phyloP scores from a whole-genome alignment of 1,140 invertebrate genomes.

The Subanguina moxae region DNA sequence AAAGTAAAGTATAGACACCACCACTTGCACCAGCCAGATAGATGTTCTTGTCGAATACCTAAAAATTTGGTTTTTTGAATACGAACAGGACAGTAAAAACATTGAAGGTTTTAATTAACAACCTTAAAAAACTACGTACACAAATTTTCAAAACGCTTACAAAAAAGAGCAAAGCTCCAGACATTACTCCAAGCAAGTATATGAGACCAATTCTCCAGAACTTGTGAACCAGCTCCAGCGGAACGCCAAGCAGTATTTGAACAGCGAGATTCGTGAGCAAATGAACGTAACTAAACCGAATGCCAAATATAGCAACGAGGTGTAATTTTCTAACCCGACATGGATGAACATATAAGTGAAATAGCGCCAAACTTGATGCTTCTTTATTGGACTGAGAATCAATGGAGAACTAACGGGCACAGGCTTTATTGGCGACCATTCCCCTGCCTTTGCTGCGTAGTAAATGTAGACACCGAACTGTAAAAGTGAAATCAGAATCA shows the following conservation, averaged over 20 bases:
- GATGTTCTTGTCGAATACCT: slow-evolving; percentile 65
- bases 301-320: background rate
- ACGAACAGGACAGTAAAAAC: too few species aligned
- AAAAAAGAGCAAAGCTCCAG: slow-evolving; percentile 63
- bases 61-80: too few species aligned
- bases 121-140: too few species aligned
- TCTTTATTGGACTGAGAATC: slow-evolving; percentile 47
- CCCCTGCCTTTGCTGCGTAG: slow-evolving; percentile 27
- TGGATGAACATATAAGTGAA: slow-evolving; percentile 90
- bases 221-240: slow-evolving; percentile 88
- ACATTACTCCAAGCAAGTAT: slow-evolving; percentile 43
- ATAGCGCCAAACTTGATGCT: slow-evolving; percentile 85
- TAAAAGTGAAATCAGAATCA: slow-evolving; percentile 44
- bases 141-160: slow-evolving; percentile 62
- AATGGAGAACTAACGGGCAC: slow-evolving; percentile 53
- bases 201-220: slow-evolving; percentile 38
- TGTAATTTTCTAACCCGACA: slow-evolving; percentile 67
- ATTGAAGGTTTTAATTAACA: too few species aligned
- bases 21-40: slow-evolving; percentile 85
- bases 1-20: slow-evolving; percentile 88
- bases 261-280: slow-evolving; percentile 85
- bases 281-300: slow-evolving; percentile 64
- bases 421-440: slow-evolving; percentile 29
- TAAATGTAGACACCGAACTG: slow-evolving; percentile 43
- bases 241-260: slow-evolving; percentile 83